These are phyloP conservation scores for Uropetala carovei DNA, from an alignment of 2,888 invertebrate genomes.

Conservation along the genomic window DNA sequence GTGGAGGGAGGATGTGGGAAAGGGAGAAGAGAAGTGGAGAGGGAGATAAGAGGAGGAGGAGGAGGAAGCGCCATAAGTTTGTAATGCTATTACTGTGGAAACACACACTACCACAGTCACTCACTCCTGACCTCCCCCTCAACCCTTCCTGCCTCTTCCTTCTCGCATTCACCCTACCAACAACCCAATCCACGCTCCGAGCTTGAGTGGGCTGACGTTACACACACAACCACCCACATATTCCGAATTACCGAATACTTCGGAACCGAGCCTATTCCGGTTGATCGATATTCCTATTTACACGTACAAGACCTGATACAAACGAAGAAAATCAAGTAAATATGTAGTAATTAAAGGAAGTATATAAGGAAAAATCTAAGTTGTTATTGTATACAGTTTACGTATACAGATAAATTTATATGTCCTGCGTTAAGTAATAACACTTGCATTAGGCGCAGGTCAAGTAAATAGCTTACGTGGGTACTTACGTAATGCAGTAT, in stretches of 20 bases:
- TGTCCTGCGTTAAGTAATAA: too few relatives aligned
- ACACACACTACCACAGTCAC: constrained; percentile 45
- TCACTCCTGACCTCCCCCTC: background rate
- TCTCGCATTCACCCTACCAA: background rate
- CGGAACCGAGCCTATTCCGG: background rate
- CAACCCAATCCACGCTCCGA: background rate
- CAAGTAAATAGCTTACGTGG: too few relatives aligned
- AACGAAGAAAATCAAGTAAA: too few relatives aligned
- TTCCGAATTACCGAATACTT: background rate
- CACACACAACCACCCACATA: too few relatives aligned
- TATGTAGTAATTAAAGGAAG: too few relatives aligned
- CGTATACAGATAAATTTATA: too few relatives aligned
- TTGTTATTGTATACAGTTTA: too few relatives aligned
- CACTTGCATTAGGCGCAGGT: too few relatives aligned
- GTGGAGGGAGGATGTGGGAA: background rate
- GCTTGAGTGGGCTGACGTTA: background rate
- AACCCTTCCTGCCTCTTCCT: background rate
- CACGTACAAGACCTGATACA: too few relatives aligned
- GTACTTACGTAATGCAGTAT: too few relatives aligned
- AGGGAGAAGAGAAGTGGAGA: background rate
- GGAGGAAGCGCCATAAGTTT: constrained; percentile 62
- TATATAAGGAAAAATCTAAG: too few relatives aligned
- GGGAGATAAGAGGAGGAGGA: background rate
- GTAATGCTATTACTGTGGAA: constrained; percentile 56
- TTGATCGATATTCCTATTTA: too few relatives aligned